Percentiles rank a stretch among this genome's conserved stretches.
These are phyloP conservation scores for Dryomyza anilis DNA, from an alignment of 2,888 invertebrate species.

Conservation along the genomic window DNA sequence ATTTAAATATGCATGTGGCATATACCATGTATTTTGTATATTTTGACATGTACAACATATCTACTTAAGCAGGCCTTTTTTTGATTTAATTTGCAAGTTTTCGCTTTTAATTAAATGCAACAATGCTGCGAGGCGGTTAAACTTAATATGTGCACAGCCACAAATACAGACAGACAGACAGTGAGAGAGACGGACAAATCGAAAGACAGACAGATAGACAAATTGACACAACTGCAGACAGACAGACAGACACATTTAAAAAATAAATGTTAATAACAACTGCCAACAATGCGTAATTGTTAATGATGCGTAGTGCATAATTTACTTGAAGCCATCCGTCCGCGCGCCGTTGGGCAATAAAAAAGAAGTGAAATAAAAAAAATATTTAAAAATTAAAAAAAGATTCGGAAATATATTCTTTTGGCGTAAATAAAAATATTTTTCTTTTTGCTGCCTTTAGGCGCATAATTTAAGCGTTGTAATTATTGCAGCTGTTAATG, in stretches of 20 bases:
- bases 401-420: no score
- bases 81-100: constrained; percentile 42
- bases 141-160: constrained; percentile 14
- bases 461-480: no score
- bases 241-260: no score
- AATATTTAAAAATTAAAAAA: no score
- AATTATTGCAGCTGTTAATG: no score
- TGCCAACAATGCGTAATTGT: constrained; percentile 38
- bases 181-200: constrained; percentile 4
- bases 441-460: no score
- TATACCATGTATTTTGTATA: background rate
- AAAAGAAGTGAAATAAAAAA: no score
- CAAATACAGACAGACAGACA: constrained; percentile 12
- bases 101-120: constrained; percentile 57
- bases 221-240: background rate
- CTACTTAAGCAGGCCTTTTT: constrained; percentile 15
- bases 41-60: background rate
- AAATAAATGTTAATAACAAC: background rate
- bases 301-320: constrained; percentile 36
- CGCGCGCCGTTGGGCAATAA: no score
- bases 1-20: background rate
- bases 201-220: background rate
- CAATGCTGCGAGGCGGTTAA: constrained; percentile 40
- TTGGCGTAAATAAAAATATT: no score
- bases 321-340: no score